A percentile compares a stretch with the other conserved stretches of the same genome.
phyloP scores from a whole-genome alignment of 1,140 invertebrate species.

The Trinorchestia longiramus region DNA sequence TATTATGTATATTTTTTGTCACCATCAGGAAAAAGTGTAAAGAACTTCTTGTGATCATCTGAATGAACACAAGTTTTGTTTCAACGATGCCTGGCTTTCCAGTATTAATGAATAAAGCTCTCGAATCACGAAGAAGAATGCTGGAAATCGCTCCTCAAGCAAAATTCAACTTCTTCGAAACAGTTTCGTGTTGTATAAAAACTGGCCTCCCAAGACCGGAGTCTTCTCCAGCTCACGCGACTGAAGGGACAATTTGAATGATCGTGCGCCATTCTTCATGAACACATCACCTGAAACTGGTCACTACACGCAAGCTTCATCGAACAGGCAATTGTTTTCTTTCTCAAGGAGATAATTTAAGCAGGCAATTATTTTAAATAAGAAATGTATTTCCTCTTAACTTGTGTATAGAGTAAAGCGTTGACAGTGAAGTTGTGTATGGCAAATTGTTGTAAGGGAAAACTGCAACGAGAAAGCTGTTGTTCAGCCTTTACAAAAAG shows the following conservation, averaged over 20 bases:
- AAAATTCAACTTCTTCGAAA: background rate
- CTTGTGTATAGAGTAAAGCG: background rate
- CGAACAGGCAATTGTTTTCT: too few species aligned
- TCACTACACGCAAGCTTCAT: background rate
- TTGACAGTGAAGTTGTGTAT: background rate
- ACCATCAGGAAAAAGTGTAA: too few species aligned
- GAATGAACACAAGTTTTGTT: background rate
- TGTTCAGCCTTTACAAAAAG: background rate
- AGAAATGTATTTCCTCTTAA: background rate
- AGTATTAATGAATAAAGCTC: background rate
- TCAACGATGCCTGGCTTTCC: background rate
- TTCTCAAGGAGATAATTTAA: too few species aligned
- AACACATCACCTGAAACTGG: background rate
- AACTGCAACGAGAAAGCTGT: background rate
- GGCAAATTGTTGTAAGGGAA: background rate
- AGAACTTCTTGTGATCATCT: too few species aligned
- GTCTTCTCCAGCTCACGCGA: background rate
- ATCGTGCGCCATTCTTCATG: background rate
- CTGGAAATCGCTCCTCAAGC: background rate
- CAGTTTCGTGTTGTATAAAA: background rate
- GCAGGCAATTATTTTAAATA: too few species aligned
- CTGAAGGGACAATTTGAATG: background rate
- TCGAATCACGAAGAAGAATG: background rate
- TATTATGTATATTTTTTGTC: too few species aligned
- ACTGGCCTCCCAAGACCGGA: background rate